Base-by-base conservation (phyloP, 2,888 invertebrate genomes). In the Leucophenga maculata region DNA sequence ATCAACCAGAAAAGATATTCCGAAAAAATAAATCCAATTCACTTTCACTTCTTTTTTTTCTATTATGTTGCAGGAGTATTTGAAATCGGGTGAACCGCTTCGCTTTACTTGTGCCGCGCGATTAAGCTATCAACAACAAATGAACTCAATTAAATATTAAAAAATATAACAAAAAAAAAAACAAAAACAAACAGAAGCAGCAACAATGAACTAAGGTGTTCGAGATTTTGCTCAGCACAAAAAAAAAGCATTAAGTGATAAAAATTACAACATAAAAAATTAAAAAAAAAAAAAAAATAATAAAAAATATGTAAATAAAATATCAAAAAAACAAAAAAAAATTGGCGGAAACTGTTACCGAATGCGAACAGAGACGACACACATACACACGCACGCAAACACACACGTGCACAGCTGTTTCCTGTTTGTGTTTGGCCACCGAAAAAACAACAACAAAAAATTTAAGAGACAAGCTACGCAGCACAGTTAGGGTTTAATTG, bases 61-160 rank as follows among this genome's bases (percentile, higher is more conserved):
- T n/a, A n/a, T n/a, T n/a, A n/a, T 60, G 16, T 11, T 44, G 9
- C 4, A 39, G 8, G 39, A 3, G 4, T 3, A 26, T 39, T 6
- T 60, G 44, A 48, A 44, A 44, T 16, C 14, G n/a, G 13, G 44
- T 72, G 80, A 76, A 85, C 86, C 84, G 79, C 82, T 77, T 83
- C 78, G 79, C 77, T 84, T 81, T 79, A 80, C 84, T 77, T 69
- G 75, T 85, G 79, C 76, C 78, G 79, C 82, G 77, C 85, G 80
- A 85, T 85, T 85, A 83, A 83, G 78, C 79, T 75, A 73, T 66
- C 70, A 68, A 62, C 74, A 74, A 62, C 75, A 74, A 74, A 71
- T 69, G 77, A 81, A 74, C 75, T 78, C 81, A 81, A 79, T 77
- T 79, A 79, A 83, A 84, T 85, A 85, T 81, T 83, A 78, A 83